Conservation (phyloP, 1,140 invertebrate genomes). For the Lepeophtheirus salmonis region DNA sequence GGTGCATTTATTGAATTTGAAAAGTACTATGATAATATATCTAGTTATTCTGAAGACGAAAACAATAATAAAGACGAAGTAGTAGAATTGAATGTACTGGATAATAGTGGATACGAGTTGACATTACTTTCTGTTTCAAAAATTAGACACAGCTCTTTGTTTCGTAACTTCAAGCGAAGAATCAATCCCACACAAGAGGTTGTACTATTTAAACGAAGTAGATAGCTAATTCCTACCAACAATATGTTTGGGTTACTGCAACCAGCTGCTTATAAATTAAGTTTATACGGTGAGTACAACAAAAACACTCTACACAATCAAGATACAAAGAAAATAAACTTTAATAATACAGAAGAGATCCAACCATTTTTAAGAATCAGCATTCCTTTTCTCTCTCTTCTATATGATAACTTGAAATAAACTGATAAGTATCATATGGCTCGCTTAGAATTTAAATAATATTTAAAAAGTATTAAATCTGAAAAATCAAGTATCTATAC, state of each 20-base stretch:
- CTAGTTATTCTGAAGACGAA: conserved; percentile 50
- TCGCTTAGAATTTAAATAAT: background rate
- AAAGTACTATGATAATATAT: conserved; percentile 82
- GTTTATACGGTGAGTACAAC: conserved; percentile 12
- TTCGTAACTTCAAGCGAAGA: conserved; percentile 51
- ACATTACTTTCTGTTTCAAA: conserved; percentile 66
- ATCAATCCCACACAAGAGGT: conserved; percentile 39
- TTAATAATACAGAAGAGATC: conserved; percentile 18
- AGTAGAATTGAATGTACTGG: conserved; percentile 40
- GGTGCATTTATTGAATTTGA: conserved; percentile 61
- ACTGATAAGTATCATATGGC: background rate
- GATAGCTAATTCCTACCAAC: background rate
- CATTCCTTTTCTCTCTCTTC: too few relatives aligned
- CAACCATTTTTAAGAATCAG: conserved; percentile 6
- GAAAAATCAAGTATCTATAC: too few relatives aligned
- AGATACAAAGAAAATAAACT: conserved; percentile 19
- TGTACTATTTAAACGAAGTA: conserved; percentile 25
- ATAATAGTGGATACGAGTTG: conserved; percentile 56
- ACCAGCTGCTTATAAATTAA: background rate
- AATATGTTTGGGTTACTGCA: background rate
- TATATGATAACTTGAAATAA: too few relatives aligned
- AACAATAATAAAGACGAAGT: conserved; percentile 37
- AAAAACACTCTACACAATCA: conserved; percentile 17
- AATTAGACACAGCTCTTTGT: conserved; percentile 72
- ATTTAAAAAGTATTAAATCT: background rate